phyloP scores from a whole-genome alignment of 2,113 vertebrate species.

The Aythya baeri region DNA sequence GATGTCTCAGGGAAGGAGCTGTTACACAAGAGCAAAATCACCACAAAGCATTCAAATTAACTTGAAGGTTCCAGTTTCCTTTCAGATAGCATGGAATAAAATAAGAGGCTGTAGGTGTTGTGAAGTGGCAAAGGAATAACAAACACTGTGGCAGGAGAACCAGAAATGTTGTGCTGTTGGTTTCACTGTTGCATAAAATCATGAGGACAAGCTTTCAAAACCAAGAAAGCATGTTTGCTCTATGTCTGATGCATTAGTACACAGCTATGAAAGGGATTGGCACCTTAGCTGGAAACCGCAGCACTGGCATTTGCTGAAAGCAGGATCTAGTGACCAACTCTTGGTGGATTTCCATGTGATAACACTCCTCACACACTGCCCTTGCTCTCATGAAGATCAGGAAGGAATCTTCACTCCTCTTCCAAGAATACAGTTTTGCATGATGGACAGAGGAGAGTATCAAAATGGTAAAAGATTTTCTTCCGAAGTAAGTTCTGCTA shows the following conservation, averaged over 20 bases:
- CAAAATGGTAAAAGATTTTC: neutral
- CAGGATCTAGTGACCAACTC: neutral
- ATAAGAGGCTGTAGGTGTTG: neutral
- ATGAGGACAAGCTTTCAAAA: neutral
- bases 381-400: neutral
- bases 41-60: neutral
- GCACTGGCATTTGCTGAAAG: neutral
- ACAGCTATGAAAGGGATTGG: neutral
- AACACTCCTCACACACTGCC: neutral
- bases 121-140: neutral
- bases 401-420: neutral
- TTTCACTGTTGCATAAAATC: neutral
- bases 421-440: neutral
- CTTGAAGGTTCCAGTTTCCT: neutral
- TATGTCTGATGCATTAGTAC: neutral
- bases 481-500: neutral
- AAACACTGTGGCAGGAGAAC: neutral
- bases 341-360: neutral
- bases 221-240: neutral
- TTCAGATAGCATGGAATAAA: neutral
- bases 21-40: neutral
- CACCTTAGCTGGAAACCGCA: neutral
- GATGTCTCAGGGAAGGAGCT: neutral
- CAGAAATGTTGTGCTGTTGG: neutral
- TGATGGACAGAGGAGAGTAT: neutral